These are phyloP conservation scores for Terrapene triunguis DNA, from an alignment of 2,113 vertebrate species.

Conservation along the genomic window DNA sequence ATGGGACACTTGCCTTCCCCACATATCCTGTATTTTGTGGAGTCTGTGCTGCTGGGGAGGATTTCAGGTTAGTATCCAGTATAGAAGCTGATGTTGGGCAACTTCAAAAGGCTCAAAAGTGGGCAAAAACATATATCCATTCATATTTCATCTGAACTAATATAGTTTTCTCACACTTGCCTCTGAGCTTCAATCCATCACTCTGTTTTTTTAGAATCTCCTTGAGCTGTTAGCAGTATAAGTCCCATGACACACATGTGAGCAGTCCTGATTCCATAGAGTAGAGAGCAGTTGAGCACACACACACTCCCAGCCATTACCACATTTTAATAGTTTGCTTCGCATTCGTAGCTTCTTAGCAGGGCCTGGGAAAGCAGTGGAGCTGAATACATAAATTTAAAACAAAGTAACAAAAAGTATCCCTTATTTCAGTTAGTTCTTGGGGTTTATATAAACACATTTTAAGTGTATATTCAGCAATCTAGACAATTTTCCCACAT, in stretches of 20 bases:
- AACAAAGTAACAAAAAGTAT: background rate
- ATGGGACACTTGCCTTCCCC: background rate
- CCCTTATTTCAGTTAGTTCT: background rate
- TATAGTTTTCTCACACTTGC: background rate
- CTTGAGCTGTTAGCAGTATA: background rate
- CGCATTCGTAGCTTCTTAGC: background rate
- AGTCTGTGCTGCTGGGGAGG: background rate
- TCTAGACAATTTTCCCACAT: background rate
- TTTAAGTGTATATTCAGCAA: background rate
- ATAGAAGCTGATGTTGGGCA: background rate
- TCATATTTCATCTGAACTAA: background rate
- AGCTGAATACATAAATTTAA: background rate
- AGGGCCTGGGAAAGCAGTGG: background rate
- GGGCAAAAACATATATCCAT: background rate
- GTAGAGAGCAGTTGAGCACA: background rate
- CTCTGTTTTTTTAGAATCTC: background rate
- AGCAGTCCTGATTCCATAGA: background rate
- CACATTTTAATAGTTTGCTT: background rate
- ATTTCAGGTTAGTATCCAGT: background rate
- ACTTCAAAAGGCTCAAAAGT: background rate
- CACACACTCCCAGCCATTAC: background rate
- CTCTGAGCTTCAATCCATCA: background rate
- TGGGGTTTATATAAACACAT: background rate
- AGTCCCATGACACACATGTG: background rate
- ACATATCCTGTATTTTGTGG: background rate